Percentiles rank a stretch among this genome's conserved stretches.
Evolutionary conservation across 2,113 vertebrate genomes (phyloP).

Genomic region (cat (Felis catus)): F.catus_Fca126_mat1.0 CM031423.1:70596001-70596500

Average conservation of each 20-base stretch:
- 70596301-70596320: neutral
- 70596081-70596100: neutral
- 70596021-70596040: neutral
- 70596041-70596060: neutral
- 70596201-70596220: neutral
- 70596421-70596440: neutral
- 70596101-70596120: neutral
- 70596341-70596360: neutral
- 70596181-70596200: neutral
- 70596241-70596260: neutral
- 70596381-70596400: neutral
- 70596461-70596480: neutral
- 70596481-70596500: neutral
- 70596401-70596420: neutral
- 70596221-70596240: neutral
- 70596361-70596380: neutral
- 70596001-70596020: neutral
- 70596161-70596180: neutral
- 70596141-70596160: neutral
- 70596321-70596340: neutral
- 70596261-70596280: neutral
- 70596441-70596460: neutral
- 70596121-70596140: neutral
- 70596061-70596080: neutral
- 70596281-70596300: neutral